Evolutionary conservation across 37 sponge, comb jelly and placozoan species (phyloP), one percentile per base, ranked within the genome.

Genomic region (Ianthella basta): DNA sequence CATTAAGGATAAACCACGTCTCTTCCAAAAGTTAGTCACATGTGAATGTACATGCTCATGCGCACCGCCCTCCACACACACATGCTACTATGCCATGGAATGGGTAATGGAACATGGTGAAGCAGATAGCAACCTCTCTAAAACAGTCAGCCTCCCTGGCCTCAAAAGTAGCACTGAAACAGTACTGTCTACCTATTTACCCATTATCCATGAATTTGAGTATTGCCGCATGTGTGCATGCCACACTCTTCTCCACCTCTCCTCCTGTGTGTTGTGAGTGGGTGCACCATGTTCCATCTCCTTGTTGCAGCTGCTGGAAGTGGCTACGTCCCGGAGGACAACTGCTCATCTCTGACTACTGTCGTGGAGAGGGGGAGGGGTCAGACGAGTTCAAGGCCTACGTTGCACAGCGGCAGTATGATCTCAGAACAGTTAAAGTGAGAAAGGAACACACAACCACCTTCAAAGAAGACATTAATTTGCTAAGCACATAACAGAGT

Each of bases 291-390:
- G 23, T 30, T 72, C 21, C 73, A 5, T 4, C 73, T 33, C 27
- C 36, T 3, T 72, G 50, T 44, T 44, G 50, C 50, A 44, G 50
- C 8, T 44, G 50, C 50, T 44, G 50, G 83, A 30, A 24, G 27
- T 91, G 91, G 91, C 67, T 91, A 16, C 91, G 90, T 33, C 87
- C 87, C 21, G 73, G 84, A 29, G 84, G 87, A 30, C 75, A 65
- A 0, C 36, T 91, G 4, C 72, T 91, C 34, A 59, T 91, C 15
- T 39, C 81, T 6, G 91, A 91, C 53, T 91, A 91, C 72, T 91
- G 91, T 60, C 60, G 85, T 24, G 79, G 84, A 30, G 35, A 63
- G 15, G 67, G 40, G 59, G 35, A 15, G 24, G 20, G 74, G 54
- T 53, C 54, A 24, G 54, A 50, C 54, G n/a, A 41, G n/a, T 75